Conservation (phyloP, 1,140 invertebrate species). For the Ceratosolen solmsi region DNA sequence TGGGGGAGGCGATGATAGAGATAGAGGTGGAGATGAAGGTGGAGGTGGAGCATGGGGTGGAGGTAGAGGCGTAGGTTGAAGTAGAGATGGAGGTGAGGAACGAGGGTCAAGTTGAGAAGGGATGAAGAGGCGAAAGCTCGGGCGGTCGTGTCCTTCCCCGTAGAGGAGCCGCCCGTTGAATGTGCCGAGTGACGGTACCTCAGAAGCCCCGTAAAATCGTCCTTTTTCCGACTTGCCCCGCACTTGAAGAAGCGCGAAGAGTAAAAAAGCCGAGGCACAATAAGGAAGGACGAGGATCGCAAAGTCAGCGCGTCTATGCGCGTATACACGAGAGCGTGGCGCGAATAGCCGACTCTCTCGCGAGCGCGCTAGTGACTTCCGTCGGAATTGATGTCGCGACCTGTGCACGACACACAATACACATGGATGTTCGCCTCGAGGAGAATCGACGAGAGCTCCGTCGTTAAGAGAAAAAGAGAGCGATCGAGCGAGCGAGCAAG, state of each 20-base stretch:
- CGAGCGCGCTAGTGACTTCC: slow-evolving; percentile 32
- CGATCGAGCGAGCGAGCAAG: neutral
- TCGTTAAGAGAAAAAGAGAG: slow-evolving; percentile 21
- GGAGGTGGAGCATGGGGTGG: no score
- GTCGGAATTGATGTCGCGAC: slow-evolving; percentile 38
- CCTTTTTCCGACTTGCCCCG: neutral
- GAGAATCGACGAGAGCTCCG: neutral
- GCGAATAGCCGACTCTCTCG: neutral
- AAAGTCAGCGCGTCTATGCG: neutral
- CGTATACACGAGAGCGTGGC: neutral
- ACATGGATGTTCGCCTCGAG: neutral
- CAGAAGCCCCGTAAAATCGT: neutral
- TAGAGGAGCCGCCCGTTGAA: neutral
- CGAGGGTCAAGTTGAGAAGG: neutral
- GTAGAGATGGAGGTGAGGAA: neutral
- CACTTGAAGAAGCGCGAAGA: no score
- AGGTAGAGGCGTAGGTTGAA: neutral
- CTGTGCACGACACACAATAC: slow-evolving; percentile 14
- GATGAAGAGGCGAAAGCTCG: neutral
- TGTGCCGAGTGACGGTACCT: no score
- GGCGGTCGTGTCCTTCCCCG: neutral
- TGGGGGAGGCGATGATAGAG: no score
- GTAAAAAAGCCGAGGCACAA: neutral
- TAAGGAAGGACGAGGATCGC: neutral
- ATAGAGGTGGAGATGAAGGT: no score